Evolutionary conservation across 2,113 vertebrate genomes (phyloP).

Genomic region (Ahaetulla prasina): DNA sequence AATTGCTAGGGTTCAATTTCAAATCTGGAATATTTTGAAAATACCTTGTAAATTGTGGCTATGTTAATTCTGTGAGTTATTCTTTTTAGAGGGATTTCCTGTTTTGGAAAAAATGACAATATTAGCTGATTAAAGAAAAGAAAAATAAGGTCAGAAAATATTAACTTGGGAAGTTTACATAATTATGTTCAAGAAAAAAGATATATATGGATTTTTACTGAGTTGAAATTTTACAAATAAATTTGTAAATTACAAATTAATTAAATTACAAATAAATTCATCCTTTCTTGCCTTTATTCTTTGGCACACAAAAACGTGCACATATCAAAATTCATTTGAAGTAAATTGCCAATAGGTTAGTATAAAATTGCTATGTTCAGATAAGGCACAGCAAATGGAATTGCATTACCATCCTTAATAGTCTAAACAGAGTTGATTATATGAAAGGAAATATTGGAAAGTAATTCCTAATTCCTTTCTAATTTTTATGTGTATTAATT

Average conservation of each 20-base stretch:
- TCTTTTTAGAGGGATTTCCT: background rate
- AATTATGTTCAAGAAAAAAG: background rate
- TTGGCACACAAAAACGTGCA: background rate
- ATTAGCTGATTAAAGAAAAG: background rate
- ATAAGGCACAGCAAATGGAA: constrained; percentile 40
- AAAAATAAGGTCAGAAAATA: background rate
- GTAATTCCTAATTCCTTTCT: background rate
- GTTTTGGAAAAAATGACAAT: background rate
- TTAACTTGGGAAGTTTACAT: constrained; percentile 8
- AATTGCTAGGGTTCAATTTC: no score
- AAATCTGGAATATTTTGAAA: background rate
- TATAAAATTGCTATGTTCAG: constrained; percentile 34
- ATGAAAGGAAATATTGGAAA: constrained; percentile 22
- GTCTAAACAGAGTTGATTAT: constrained; percentile 23
- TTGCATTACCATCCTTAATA: constrained; percentile 34
- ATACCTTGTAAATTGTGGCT: background rate
- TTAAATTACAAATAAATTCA: background rate
- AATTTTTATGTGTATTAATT: constrained; percentile 36
- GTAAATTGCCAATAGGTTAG: constrained; percentile 36
- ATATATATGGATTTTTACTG: background rate
- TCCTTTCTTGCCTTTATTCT: constrained; percentile 20
- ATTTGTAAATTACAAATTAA: background rate
- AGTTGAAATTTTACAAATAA: constrained; percentile 14
- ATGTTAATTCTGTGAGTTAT: background rate
- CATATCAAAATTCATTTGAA: constrained; percentile 32